Evolutionary conservation across 2,888 invertebrate species (phyloP), one percentile per base, ranked within the genome.

Genomic region (Drosophila eohydei): DNA sequence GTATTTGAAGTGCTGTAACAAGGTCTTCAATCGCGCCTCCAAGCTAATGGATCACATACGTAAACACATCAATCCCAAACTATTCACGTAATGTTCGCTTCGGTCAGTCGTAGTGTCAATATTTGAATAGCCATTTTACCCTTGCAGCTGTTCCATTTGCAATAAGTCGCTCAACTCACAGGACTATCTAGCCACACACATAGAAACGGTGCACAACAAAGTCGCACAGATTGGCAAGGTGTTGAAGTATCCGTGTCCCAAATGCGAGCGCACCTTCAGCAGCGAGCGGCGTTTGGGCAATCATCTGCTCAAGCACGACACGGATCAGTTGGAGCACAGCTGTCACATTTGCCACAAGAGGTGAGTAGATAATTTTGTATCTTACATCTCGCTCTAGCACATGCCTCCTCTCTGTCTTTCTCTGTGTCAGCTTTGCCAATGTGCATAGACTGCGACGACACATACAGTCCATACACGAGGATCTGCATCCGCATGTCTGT

Each of bases 1-100:
- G 28, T 91, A 91, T 67, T 77, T 91, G 7, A 90, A 90, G 54
- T 91, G 91, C 65, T 91, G 91, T 71, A 86, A 88, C 54, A 90
- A 80, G 52, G 70, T 82, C 14, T 90, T 89, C 59, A 81, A 70
- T 14, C 88, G 88, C 46, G 88, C 88, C 21, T 80, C 81, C 57
- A 82, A 85, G 40, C 82, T 91, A 0, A 89, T 83, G 70, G 90
- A 91, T 34, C 91, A 91, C 72, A 80, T 91, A 44, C 83, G 91
- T 63, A 90, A 88, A 73, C 91, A 91, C 65, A 81, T 90, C 51
- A 87, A 91, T 76, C 91, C 91, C 28, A 89, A 87, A 52, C 80
- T 85, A 52, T 91, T 91, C 38, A 90, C 89, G 91, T 91, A 61
- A 41, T 0, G 11, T 2, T 3, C 14, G 11, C 11, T 26, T 3